Evolutionary conservation across 2,888 invertebrate species (phyloP), one percentile per base, ranked within the genome.

Genomic region (Cactoblastis cactorum): DNA sequence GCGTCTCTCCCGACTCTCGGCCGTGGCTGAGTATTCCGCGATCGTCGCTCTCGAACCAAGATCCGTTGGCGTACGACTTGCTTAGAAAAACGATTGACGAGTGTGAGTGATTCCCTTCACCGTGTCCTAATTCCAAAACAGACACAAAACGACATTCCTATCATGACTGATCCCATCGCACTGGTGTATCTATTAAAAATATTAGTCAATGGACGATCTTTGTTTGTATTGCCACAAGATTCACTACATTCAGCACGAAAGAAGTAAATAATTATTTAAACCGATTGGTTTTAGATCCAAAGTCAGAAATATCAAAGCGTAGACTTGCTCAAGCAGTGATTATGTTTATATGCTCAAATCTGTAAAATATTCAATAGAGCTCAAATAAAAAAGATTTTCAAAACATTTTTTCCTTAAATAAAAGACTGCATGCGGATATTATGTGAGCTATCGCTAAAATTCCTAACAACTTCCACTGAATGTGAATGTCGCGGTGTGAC

Each of bases 391-490:
- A 63, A 59, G 6, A 17, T 22, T 63, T 64, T 60, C 59, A 58
- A 58, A 52, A 56, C 60, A 58, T 58, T 63, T 54, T 61, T 58
- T 61, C 59, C 63, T 58, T 63, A 63, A 54, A 52, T 67, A 71
- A 65, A 77, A 76, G 74, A 48, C 47, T 48, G 47, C 66, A 61
- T 63, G 67, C 63, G 61, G 64, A 61, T 68, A 60, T 59, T 59
- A 62, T 66, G 57, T 65, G 63, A 65, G 59, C 62, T 64, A 62
- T 64, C 59, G 41, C 39, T 37, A 50, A 51, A 56, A 53, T 51
- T 49, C 14, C n/a, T 11, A 35, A 46, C 39, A 17, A 45, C 19
- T 32, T 9, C 5, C 3, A 19, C 19, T 22, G 6, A 35, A 18
- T 1, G 14, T 19, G 3, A 11, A 47, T 34, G 19, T 24, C 15